Base-by-base conservation (phyloP, 1,140 invertebrate species). In the Caenorhabditis brenneri region DNA sequence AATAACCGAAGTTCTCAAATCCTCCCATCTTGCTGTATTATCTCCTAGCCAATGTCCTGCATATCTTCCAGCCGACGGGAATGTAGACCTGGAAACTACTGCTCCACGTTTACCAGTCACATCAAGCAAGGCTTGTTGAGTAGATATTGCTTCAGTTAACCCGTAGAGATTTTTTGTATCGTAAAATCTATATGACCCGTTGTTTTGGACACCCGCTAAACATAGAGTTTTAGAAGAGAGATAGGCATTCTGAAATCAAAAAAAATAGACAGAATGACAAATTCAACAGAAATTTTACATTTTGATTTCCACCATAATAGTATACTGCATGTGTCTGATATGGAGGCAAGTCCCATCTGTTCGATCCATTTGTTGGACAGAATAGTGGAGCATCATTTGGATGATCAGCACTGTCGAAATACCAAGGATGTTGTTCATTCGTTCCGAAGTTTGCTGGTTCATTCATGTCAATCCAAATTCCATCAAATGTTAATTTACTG, bases 121-220 rank as follows among this genome's bases (percentile, higher is more conserved):
- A 22, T 74, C 36, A n/a, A 31, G 51, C 19, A 88, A 33, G 12
- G 87, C 87, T 79, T 84, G 74, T 31, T 81, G 24, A 0, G 95
- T 95, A 12, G 93, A 92, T 46, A 94, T 92, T 1, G 94, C 93
- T 91, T 97, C 95, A 79, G 93, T 93, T 49, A 93, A 93, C 3
- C 94, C 95, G 91, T 95, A 96, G 84, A 95, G 89, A 91, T 95
- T 96, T 91, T 97, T 96, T 4, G 93, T 88, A 91, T 96, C 91
- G 88, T 95, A 95, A 91, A 88, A 87, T 22, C 79, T 84, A 51
- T n/a, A n/a, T n/a, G n/a, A n/a, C n/a, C n/a, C n/a, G n/a, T n/a
- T n/a, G n/a, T n/a, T n/a, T n/a, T n/a, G n/a, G n/a, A n/a, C n/a
- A n/a, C n/a, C n/a, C n/a, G 94, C 94, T 93, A 96, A 95, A 88